These are phyloP conservation scores for Drosophila demipolita DNA, from an alignment of 2,888 invertebrate genomes.

Conservation along the genomic window DNA sequence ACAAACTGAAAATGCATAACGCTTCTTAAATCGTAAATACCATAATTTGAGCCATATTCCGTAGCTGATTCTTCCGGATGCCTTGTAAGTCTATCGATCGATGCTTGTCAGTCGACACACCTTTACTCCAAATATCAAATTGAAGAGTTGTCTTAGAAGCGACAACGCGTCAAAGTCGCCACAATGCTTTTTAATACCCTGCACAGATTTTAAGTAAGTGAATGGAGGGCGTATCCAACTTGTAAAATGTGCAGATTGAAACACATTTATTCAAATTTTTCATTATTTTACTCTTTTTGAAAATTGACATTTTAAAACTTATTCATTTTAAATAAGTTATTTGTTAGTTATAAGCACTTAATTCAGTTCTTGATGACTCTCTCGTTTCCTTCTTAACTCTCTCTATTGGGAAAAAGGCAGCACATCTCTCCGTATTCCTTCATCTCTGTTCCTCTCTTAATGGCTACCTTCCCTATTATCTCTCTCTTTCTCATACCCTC, in stretches of 20 bases:
- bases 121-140: slow-evolving; percentile 8
- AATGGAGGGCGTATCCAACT: neutral
- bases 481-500: neutral
- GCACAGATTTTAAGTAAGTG: neutral
- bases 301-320: neutral
- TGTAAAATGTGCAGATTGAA: neutral
- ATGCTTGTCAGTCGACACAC: slow-evolving; percentile 30
- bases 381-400: neutral
- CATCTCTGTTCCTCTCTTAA: neutral
- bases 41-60: slow-evolving; percentile 53
- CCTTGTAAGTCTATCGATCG: slow-evolving; percentile 13
- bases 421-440: neutral
- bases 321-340: neutral
- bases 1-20: slow-evolving; percentile 52
- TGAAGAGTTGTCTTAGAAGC: slow-evolving; percentile 3
- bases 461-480: neutral
- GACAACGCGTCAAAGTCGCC: slow-evolving; percentile 11
- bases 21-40: slow-evolving; percentile 32
- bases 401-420: neutral
- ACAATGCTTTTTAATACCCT: slow-evolving; percentile 4
- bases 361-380: too few relatives aligned
- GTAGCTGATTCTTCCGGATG: slow-evolving; percentile 12
- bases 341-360: neutral
- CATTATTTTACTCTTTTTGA: neutral
- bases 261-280: neutral